phyloP scores from a whole-genome alignment of 2,113 vertebrate genomes.

The Crotalus tigris region DNA sequence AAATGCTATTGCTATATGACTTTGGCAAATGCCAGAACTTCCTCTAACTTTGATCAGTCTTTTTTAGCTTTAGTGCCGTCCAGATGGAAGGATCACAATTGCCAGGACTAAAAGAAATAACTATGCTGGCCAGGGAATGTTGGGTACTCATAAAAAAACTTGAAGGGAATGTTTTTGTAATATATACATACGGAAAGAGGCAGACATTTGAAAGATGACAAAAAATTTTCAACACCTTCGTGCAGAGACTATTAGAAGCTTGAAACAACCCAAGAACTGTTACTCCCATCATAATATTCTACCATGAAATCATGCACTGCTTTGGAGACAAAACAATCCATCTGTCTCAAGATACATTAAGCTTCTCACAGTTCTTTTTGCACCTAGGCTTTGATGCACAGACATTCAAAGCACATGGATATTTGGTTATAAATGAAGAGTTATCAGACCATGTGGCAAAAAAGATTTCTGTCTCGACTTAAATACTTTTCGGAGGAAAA shows the following conservation, averaged over 20 bases:
- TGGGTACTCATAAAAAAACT: not conserved
- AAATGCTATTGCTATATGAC: not conserved
- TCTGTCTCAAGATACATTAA: not conserved
- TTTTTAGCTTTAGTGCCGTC: not conserved
- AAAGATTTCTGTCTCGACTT: slow-evolving; percentile 23
- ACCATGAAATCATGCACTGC: not conserved
- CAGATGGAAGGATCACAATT: not conserved
- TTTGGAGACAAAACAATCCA: not conserved
- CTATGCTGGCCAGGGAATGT: not conserved
- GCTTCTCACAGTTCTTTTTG: slow-evolving; percentile 23
- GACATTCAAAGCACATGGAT: not conserved
- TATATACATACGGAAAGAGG: not conserved
- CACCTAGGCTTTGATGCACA: slow-evolving; percentile 28
- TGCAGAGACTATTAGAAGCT: not conserved
- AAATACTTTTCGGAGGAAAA: not conserved
- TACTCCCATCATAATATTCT: not conserved
- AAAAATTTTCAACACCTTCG: no score
- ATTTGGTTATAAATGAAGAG: slow-evolving; percentile 13
- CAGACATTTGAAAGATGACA: not conserved
- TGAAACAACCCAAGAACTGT: not conserved
- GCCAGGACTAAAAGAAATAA: not conserved
- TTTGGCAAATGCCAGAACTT: not conserved
- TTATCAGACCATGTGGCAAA: slow-evolving; percentile 19
- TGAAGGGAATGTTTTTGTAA: not conserved
- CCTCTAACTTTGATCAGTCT: not conserved